Evolutionary conservation across 2,113 vertebrate species (phyloP).

Genomic region (Lampris megalopsis): DNA sequence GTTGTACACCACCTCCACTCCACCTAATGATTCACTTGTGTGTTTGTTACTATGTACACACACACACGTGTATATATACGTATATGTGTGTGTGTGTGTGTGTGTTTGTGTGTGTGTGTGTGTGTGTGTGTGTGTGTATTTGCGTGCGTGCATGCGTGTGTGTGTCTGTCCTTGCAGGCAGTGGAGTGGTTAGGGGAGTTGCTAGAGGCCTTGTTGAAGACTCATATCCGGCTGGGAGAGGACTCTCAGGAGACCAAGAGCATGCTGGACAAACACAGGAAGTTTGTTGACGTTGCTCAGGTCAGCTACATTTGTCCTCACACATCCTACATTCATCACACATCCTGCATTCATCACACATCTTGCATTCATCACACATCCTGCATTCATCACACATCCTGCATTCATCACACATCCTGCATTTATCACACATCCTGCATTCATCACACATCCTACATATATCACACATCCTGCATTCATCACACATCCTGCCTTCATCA

Average conservation of each 20-base stretch:
- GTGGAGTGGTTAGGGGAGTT: slow-evolving; percentile 97
- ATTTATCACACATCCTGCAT: no score
- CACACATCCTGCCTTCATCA: no score
- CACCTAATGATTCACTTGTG: no score
- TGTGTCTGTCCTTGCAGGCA: slow-evolving; percentile 79
- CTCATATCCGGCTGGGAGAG: slow-evolving; percentile 92
- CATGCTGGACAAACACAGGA: slow-evolving; percentile 97
- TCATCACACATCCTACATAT: no score
- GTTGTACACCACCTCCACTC: no score
- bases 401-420: no score
- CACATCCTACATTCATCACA: no score
- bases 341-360: no score
- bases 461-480: no score
- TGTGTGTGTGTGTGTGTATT: slow-evolving; percentile 17
- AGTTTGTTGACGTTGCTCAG: slow-evolving; percentile 99
- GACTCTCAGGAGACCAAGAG: slow-evolving; percentile 94
- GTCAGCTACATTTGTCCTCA: slow-evolving; percentile 53
- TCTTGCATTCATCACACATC: no score
- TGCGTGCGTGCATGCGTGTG: not conserved
- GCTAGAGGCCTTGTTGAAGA: slow-evolving; percentile 95
- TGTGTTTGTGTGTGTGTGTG: not conserved
- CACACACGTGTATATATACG: not conserved
- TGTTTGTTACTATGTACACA: not conserved
- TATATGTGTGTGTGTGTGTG: not conserved
- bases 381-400: no score